Conservation (phyloP, 2,888 invertebrate species). For the Zonitis immaculata region DNA sequence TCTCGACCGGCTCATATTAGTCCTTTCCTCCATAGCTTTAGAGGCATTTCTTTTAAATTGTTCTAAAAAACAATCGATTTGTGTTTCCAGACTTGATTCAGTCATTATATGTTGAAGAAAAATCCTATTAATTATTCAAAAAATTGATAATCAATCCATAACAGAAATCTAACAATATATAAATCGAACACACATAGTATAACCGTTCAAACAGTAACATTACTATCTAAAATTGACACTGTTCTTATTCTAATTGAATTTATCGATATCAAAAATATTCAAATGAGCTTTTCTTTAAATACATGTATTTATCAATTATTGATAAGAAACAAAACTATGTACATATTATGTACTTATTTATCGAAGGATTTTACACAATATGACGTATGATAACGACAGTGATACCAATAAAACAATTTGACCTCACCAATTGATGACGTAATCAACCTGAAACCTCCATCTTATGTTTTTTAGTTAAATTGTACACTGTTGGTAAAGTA, state of each 20-base stretch:
- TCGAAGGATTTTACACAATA: neutral
- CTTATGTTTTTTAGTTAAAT: too few relatives aligned
- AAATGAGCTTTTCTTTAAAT: neutral
- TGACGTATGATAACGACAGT: neutral
- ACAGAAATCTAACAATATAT: neutral
- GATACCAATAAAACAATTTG: too few relatives aligned
- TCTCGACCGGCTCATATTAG: slow-evolving; percentile 32
- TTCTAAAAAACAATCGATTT: slow-evolving; percentile 80
- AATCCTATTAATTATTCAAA: neutral
- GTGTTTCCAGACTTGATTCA: slow-evolving; percentile 65
- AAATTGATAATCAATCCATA: neutral
- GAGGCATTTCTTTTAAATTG: slow-evolving; percentile 77
- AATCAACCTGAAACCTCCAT: too few relatives aligned
- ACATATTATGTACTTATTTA: too few relatives aligned
- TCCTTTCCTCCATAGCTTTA: slow-evolving; percentile 57
- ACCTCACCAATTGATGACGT: too few relatives aligned
- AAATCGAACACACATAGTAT: neutral
- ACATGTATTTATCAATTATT: slow-evolving; percentile 37
- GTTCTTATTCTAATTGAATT: neutral
- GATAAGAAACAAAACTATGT: neutral
- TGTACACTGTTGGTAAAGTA: too few relatives aligned
- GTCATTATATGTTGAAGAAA: slow-evolving; percentile 25
- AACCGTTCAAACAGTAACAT: neutral
- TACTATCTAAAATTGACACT: neutral
- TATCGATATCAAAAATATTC: neutral